These are phyloP conservation scores for Mesodorylaimus sp. DNA, from an alignment of 2,888 invertebrate species.

Conservation along the genomic window DNA sequence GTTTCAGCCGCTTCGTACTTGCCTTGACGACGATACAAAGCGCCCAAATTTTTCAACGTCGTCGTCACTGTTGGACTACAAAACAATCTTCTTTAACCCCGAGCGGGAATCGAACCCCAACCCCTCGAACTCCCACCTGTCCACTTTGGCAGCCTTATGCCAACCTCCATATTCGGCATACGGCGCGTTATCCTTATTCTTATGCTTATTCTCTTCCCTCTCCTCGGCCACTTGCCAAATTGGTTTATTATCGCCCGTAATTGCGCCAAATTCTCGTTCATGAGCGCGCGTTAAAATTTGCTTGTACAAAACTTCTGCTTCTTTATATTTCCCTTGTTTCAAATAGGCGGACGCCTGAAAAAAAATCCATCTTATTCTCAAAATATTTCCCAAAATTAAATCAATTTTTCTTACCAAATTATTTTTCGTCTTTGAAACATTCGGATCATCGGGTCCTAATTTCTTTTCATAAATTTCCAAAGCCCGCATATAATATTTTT, in stretches of 20 bases:
- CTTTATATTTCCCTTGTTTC: slow-evolving; percentile 84
- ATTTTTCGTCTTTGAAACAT: slow-evolving; percentile 72
- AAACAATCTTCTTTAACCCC: not conserved
- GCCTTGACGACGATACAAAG: slow-evolving; percentile 89
- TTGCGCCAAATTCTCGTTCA: slow-evolving; percentile 65
- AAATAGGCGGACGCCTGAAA: slow-evolving; percentile 72
- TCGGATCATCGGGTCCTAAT: slow-evolving; percentile 88
- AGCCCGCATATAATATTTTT: slow-evolving; percentile 72
- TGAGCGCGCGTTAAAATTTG: slow-evolving; percentile 70
- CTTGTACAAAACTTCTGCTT: slow-evolving; percentile 15
- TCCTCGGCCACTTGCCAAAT: slow-evolving; percentile 81
- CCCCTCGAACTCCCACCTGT: slow-evolving; percentile 33
- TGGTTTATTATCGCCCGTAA: slow-evolving; percentile 68
- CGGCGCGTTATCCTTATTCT: slow-evolving; percentile 10
- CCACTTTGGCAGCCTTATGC: slow-evolving; percentile 96
- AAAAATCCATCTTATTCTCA: not conserved
- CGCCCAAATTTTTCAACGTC: slow-evolving; percentile 91
- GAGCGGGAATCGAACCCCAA: not conserved
- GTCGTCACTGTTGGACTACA: slow-evolving; percentile 81
- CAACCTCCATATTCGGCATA: slow-evolving; percentile 46
- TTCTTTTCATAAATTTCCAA: slow-evolving; percentile 91
- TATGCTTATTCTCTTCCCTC: slow-evolving; percentile 72
- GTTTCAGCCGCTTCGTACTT: slow-evolving; percentile 99
- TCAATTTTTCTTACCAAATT: not conserved
- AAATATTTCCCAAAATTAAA: not conserved